phyloP scores from a whole-genome alignment of 2,888 invertebrate genomes.

The Pogonocherus hispidulus region DNA sequence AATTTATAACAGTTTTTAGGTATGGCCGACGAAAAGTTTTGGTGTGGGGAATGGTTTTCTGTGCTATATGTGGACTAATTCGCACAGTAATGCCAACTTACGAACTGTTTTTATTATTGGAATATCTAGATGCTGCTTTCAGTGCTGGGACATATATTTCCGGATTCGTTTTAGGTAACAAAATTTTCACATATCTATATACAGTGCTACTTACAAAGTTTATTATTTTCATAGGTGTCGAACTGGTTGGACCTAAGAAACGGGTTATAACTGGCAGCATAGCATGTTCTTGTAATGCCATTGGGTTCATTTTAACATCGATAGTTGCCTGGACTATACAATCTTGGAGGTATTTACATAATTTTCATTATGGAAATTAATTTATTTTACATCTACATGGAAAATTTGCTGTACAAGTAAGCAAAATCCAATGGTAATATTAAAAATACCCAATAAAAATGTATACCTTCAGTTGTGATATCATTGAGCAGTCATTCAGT shows the following conservation, averaged over 20 bases:
- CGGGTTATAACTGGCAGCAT: slow-evolving; percentile 81
- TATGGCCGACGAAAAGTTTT: slow-evolving; percentile 76
- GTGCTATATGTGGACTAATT: slow-evolving; percentile 77
- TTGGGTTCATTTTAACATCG: slow-evolving; percentile 79
- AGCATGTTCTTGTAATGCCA: slow-evolving; percentile 79
- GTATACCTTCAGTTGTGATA: too few relatives aligned
- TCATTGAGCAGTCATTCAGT: too few relatives aligned
- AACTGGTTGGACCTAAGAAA: slow-evolving; percentile 81
- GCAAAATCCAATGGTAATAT: too few relatives aligned
- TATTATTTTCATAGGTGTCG: slow-evolving; percentile 74
- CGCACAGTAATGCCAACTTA: slow-evolving; percentile 80
- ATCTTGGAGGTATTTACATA: slow-evolving; percentile 77
- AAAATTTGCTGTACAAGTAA: too few relatives aligned
- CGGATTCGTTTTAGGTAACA: slow-evolving; percentile 79
- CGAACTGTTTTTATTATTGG: slow-evolving; percentile 77
- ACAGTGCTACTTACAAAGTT: too few relatives aligned
- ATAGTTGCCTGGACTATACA: slow-evolving; percentile 77
- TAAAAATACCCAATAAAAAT: too few relatives aligned
- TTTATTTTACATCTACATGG: too few relatives aligned
- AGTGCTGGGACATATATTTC: slow-evolving; percentile 81
- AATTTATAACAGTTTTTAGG: slow-evolving; percentile 62
- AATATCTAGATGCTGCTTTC: slow-evolving; percentile 79
- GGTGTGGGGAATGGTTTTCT: slow-evolving; percentile 73
- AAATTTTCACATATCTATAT: slow-evolving; percentile 14
- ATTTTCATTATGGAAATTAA: too few relatives aligned